Evolutionary conservation across 2,113 vertebrate genomes (phyloP).

Genomic region (Cyprinodon variegatus): DNA sequence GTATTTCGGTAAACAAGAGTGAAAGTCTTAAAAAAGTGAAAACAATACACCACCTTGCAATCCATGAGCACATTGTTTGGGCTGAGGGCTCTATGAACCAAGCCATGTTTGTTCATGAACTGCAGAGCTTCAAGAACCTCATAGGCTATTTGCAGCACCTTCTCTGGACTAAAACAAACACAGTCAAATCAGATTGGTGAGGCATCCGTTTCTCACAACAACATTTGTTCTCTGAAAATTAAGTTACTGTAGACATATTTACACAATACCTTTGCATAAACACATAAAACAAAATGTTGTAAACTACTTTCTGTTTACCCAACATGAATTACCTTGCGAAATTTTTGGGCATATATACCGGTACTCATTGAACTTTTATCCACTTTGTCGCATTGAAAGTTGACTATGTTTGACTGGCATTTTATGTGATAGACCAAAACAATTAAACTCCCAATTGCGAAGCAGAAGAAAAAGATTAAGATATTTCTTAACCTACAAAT

Average conservation of each 20-base stretch:
- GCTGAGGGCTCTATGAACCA: conserved; percentile 92
- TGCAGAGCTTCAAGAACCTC: conserved; percentile 92
- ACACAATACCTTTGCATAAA: not conserved
- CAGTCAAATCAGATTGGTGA: not conserved
- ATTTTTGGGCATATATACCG: not conserved
- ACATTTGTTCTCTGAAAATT: not conserved
- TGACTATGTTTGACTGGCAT: not conserved
- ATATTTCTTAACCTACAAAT: too few relatives aligned
- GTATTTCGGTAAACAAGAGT: not conserved
- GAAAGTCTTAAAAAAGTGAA: not conserved
- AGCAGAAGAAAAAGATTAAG: not conserved
- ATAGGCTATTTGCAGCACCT: conserved; percentile 87
- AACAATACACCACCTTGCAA: conserved; percentile 82
- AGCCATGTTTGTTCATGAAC: conserved; percentile 92
- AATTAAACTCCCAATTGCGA: not conserved
- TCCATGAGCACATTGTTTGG: conserved; percentile 92
- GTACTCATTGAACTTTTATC: not conserved
- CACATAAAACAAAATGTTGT: too few relatives aligned
- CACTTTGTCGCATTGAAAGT: not conserved
- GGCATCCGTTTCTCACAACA: not conserved
- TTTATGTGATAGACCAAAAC: not conserved
- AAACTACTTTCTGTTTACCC: not conserved
- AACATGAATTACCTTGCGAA: not conserved
- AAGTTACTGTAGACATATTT: not conserved
- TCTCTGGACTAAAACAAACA: conserved; percentile 80